A percentile compares a stretch with the other conserved stretches of the same genome.
These are phyloP conservation scores for Loriculus beryllinus DNA, from an alignment of 2,797 vertebrate genomes.

Conservation along the genomic window DNA sequence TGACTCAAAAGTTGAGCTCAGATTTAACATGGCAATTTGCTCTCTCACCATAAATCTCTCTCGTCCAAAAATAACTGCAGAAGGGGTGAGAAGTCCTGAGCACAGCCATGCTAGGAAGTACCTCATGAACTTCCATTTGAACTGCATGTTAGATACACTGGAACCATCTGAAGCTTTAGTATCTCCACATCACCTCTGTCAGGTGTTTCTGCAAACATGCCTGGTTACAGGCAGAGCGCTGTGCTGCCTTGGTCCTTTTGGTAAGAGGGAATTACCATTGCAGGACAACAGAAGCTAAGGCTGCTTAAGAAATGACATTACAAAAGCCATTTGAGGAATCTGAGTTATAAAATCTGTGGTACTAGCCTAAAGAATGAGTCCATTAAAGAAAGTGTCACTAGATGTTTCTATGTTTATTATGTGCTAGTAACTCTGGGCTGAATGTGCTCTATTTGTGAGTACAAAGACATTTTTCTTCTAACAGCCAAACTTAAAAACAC, in stretches of 20 bases:
- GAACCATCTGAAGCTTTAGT: background rate
- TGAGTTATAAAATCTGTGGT: slow-evolving; percentile 19
- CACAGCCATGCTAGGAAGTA: background rate
- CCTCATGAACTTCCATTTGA: background rate
- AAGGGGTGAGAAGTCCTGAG: background rate
- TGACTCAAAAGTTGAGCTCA: background rate
- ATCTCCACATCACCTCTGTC: background rate
- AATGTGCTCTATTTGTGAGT: slow-evolving; percentile 13
- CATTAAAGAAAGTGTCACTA: slow-evolving; percentile 51
- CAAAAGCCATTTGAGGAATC: slow-evolving; percentile 36
- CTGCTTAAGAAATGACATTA: background rate
- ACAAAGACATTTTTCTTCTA: slow-evolving; percentile 57
- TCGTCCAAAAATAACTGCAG: background rate
- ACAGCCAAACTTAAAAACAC: slow-evolving; percentile 28
- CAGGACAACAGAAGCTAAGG: background rate
- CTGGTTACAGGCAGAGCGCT: background rate
- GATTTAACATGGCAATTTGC: slow-evolving; percentile 13
- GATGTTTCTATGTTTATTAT: slow-evolving; percentile 60
- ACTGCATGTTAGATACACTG: background rate
- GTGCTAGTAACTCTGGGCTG: slow-evolving; percentile 32
- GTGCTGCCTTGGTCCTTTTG: background rate
- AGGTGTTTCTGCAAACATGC: background rate
- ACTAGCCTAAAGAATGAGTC: slow-evolving; percentile 36
- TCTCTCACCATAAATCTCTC: background rate
- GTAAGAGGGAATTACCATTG: background rate